Base-by-base conservation (phyloP, 2,888 invertebrate genomes). In the Horisme vitalbata region DNA sequence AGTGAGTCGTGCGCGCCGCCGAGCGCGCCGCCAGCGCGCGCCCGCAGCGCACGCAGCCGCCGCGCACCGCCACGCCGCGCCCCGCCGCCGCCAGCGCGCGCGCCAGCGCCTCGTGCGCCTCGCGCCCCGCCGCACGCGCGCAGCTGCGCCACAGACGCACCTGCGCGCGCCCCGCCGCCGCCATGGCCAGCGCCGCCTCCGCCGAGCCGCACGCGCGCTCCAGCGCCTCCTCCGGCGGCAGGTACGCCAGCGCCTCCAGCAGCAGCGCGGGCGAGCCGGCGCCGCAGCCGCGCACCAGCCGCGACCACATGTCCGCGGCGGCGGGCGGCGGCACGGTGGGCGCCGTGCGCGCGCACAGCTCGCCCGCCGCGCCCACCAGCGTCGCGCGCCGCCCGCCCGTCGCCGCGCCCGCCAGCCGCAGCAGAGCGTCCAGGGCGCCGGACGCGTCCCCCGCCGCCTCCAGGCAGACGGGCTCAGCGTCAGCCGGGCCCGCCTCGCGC, bases 391-490 rank as follows among this genome's bases (percentile, higher is more conserved):
- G 61, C 65, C 2, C 15, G 45, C 9, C 36, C 55, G 23, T 56
- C 61, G 52, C 58, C 44, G 31, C 61, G 6, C 44, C 52, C 13
- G 70, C 67, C 14, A 80, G 68, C 2, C 63, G 62, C 27, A 86
- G 59, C 2, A 82, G 59, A 9, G 70, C 71, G 24, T 82, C 79
- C 11, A 89, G 72, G 12, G 89, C 90, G 8, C 68, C 83, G 36
- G 62, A 57, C 27, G 77, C 68, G 57, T 89, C 90, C 12, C 90
- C 89, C 28, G 69, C 67, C 20, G 84, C 81, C 59, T 89, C 90
- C 21, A 89, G 70, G 45, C 88, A 87, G 12, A 55, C 38, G 12
- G 89, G 79, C 60, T 82, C 87, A 3, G 87, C 87, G 12, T 77
- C 75, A 9, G 46, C 47, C 4, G 75, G 73, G 1, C 75, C 78